A percentile compares a stretch with the other conserved stretches of the same genome.
Conservation (phyloP, 2,113 vertebrate species). For the Semicossyphus pulcher region DNA sequence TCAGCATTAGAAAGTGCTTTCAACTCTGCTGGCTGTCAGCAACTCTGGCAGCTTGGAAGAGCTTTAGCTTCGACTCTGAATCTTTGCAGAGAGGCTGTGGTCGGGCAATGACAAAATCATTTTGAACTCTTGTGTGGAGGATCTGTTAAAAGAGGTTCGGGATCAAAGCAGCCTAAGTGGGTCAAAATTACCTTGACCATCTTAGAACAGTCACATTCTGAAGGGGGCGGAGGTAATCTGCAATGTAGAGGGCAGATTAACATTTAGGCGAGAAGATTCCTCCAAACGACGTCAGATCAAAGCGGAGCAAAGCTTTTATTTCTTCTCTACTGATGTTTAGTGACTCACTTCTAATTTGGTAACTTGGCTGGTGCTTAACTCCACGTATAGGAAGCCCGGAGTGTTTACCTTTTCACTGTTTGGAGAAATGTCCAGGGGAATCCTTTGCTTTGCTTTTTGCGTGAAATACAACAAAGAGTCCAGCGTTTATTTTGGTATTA, state of each 20-base stretch:
- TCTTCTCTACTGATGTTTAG: constrained; percentile 53
- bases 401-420: constrained; percentile 60
- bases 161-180: constrained; percentile 85
- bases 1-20: constrained; percentile 82
- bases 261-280: constrained; percentile 76
- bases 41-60: constrained; percentile 72
- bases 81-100: constrained; percentile 71
- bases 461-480: constrained; percentile 40
- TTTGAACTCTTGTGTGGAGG: constrained; percentile 73
- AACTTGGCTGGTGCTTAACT: constrained; percentile 58
- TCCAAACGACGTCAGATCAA: constrained; percentile 81
- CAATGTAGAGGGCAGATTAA: constrained; percentile 81
- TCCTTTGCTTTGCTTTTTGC: constrained; percentile 40
- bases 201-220: constrained; percentile 79
- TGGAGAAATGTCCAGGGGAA: constrained; percentile 32
- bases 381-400: constrained; percentile 29
- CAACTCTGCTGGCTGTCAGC: constrained; percentile 79
- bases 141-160: constrained; percentile 77
- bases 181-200: constrained; percentile 85
- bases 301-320: constrained; percentile 68
- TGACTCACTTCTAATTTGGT: constrained; percentile 67
- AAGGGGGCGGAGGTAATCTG: constrained; percentile 75
- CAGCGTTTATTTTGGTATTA: constrained; percentile 28
- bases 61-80: constrained; percentile 70
- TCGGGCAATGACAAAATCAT: constrained; percentile 77